phyloP scores from a whole-genome alignment of 2,113 vertebrate species.

The Stictonetta naevosa region DNA sequence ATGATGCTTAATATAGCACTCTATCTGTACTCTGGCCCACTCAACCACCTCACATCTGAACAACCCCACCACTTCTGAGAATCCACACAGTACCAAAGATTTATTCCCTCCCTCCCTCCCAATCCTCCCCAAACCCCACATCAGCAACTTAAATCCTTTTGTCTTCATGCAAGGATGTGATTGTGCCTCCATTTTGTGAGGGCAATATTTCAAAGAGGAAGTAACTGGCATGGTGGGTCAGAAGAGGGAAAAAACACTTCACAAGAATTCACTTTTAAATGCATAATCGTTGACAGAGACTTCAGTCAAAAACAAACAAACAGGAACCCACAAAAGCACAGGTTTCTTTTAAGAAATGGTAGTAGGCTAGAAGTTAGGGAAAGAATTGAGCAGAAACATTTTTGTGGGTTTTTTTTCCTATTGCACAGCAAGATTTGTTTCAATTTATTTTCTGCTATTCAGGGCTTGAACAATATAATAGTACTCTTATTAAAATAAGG shows the following conservation, averaged over 20 bases:
- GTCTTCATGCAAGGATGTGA: background rate
- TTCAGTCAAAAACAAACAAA: background rate
- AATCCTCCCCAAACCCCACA: background rate
- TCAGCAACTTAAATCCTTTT: background rate
- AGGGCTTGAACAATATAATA: background rate
- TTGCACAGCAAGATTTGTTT: background rate
- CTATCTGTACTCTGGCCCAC: background rate
- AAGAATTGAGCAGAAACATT: background rate
- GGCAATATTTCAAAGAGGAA: background rate
- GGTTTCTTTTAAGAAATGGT: background rate
- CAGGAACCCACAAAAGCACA: background rate
- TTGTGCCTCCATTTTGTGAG: background rate
- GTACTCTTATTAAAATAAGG: background rate
- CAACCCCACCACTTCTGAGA: background rate
- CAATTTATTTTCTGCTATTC: background rate
- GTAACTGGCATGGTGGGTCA: background rate
- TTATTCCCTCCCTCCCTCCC: background rate
- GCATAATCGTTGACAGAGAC: background rate
- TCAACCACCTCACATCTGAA: background rate
- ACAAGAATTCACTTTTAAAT: background rate
- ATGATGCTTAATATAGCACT: background rate
- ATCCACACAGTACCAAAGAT: background rate
- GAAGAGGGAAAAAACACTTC: too few relatives aligned
- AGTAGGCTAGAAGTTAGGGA: background rate
- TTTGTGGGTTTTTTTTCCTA: background rate